Evolutionary conservation across 2,888 invertebrate genomes (phyloP), one percentile per base, ranked within the genome.

Genomic region (Epinotia bilunana): DNA sequence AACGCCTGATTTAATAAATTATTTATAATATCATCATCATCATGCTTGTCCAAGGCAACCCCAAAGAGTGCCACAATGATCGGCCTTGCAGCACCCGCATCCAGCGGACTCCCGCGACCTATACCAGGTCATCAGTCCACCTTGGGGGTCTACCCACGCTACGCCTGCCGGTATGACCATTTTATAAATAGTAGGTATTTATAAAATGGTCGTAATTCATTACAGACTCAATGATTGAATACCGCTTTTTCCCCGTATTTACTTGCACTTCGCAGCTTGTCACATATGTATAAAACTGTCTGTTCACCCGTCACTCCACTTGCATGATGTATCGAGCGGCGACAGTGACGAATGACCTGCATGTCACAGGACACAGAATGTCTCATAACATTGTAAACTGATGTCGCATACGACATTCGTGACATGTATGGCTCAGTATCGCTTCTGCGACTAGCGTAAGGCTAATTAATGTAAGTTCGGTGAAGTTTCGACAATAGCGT

Each of bases 271-370:
- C 7, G 12, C 58, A 55, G 23, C 23, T 33, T 39, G 39, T 69
- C 23, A 46, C 69, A 49, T n/a, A 70, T 49, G 20, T 53, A 53
- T 53, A 53, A 33, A 63, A 63, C 53, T 68, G 62, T 61, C 62
- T 53, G 13, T 63, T 7, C 18, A 20, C 53, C 73, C 68, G 68
- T 73, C 73, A 73, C 43, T 62, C 58, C 16, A 55, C 55, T 55
- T 57, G 55, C 55, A 69, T 73, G 73, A 73, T 73, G 61, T 63
- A 73, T 73, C 62, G 73, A 69, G 43, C 13, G 68, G 6, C 28
- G 73, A 73, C 73, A 46, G 53, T 73, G 73, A 73, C 62, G 62
- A 62, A 73, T 73, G 68, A 57, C 46, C 55, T 55, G 53, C 55
- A 61, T 65, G 5, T 28, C 28, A 18, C 65, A 0, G 0, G n/a